These are phyloP conservation scores for Argyrosomus regius DNA, from an alignment of 2,797 vertebrate genomes.

Conservation along the genomic window DNA sequence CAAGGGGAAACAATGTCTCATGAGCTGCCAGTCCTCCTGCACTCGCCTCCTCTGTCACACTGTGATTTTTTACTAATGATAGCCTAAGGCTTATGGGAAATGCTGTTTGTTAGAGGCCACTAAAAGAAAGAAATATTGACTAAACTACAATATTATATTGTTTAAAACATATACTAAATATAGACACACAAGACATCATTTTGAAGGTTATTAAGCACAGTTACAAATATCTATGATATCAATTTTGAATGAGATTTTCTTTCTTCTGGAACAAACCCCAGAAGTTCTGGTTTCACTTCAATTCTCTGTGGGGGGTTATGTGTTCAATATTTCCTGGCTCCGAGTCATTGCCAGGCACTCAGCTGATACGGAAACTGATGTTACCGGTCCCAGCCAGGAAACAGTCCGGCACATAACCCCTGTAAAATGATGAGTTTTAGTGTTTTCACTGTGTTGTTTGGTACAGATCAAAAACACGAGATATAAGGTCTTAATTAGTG, in stretches of 20 bases:
- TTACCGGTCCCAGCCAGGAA: background rate
- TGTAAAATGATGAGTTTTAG: too few species aligned
- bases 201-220: too few species aligned
- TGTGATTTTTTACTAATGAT: too few species aligned
- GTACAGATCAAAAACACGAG: background rate
- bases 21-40: too few species aligned
- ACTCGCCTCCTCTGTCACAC: too few species aligned
- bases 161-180: too few species aligned
- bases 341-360: background rate
- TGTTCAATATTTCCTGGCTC: background rate
- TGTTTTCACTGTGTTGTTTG: background rate
- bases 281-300: background rate
- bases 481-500: background rate
- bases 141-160: too few species aligned
- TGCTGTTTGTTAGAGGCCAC: too few species aligned
- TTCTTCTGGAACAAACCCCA: background rate
- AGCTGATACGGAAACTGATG: background rate
- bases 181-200: too few species aligned
- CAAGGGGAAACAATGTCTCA: background rate
- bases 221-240: too few species aligned
- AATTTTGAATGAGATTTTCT: too few species aligned
- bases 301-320: background rate
- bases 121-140: too few species aligned
- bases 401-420: background rate
- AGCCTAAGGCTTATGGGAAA: background rate